Base-by-base conservation (phyloP, 23 tunicate genomes). In the Corella eumyota region DNA sequence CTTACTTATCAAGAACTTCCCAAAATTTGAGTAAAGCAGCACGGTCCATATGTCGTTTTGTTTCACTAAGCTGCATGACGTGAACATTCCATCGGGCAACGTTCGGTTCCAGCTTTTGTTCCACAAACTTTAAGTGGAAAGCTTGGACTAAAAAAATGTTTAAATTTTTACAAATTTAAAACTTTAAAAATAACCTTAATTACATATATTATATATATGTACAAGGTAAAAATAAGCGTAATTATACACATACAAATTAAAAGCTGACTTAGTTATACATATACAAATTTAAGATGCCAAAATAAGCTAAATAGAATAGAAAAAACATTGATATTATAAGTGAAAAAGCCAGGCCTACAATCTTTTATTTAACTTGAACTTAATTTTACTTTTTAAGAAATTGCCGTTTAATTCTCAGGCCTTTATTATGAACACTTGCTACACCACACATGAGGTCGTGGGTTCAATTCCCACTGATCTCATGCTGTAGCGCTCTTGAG, bases 41-140 rank as follows among this genome's bases (percentile, higher is more conserved):
- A 23, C 86, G 63, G 71, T 86, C 95, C 95, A 86, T 86, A 58
- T 86, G 95, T 38, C 95, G 49, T 45, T 86, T 86, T 4, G 75
- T 71, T 45, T 77, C 86, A 49, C 86, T 86, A 31, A 86, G 33
- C 6, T 65, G 70, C 70, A 86, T 71, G n/a, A 86, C 80, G 37
- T 86, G 95, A 36, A 86, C 95, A 52, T 86, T 86, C 95, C 95
- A 86, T 60, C 71, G 72, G 34, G 75, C 56, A 2, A 86, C 75
- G 45, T 86, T 86, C 25, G 73, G 29, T 35, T 86, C 95, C 67
- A 86, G 0, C 57, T 74, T 77, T 55, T 86, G 95, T 49, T 86
- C 95, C 32, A 77, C 66, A 45, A 77, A 86, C 64, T 86, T 86
- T 4, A 86, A 62, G 45, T 86, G 95, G 71, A 86, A 86, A 17